Conservation (phyloP, 2,797 vertebrate genomes). For the Poeciliopsis turneri region DNA sequence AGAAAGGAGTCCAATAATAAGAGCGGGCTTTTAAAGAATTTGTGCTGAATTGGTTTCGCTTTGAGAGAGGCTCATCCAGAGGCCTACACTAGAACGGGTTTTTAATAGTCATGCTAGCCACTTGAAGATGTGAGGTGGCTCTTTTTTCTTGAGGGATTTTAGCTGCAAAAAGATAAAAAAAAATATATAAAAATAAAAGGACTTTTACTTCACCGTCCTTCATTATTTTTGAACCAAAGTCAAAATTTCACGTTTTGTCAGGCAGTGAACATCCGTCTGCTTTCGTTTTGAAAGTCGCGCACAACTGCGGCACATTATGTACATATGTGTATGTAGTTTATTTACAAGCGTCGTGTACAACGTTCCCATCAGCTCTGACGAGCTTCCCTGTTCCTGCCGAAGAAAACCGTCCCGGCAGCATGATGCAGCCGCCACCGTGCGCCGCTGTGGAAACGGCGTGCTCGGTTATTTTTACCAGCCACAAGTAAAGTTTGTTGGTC, state of each 20-base stretch:
- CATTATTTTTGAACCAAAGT: neutral
- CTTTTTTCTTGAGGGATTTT: neutral
- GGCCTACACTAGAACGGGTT: neutral
- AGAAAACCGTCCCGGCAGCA: neutral
- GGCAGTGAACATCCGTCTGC: neutral
- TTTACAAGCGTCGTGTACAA: neutral
- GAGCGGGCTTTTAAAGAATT: slow-evolving; percentile 50
- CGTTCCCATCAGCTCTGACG: neutral
- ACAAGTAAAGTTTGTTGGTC: neutral
- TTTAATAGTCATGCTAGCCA: neutral
- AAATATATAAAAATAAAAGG: neutral
- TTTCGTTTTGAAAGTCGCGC: neutral
- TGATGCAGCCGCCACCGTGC: neutral
- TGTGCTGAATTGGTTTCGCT: slow-evolving; percentile 21
- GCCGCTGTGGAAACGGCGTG: neutral
- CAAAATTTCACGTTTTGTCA: neutral
- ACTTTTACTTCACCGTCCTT: neutral
- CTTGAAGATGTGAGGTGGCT: neutral
- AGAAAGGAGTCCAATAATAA: slow-evolving; percentile 16
- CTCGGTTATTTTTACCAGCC: neutral
- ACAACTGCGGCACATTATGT: neutral
- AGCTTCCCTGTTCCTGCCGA: neutral
- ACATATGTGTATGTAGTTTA: neutral
- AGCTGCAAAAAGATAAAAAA: neutral
- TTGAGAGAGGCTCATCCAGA: slow-evolving; percentile 14